phyloP scores from a whole-genome alignment of 23 tunicate genomes.

The Diplosoma virens region DNA sequence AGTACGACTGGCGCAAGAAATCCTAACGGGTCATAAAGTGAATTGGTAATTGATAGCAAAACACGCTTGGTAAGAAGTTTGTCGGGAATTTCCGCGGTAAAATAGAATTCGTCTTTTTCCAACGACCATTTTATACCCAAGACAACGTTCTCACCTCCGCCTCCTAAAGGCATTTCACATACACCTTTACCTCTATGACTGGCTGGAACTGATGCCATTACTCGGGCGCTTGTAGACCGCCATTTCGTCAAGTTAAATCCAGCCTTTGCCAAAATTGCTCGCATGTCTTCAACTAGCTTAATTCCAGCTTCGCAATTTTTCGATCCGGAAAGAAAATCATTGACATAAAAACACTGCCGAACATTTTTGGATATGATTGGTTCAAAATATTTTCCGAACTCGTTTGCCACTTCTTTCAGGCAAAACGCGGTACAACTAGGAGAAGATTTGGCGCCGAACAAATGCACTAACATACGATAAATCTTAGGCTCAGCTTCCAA shows the following conservation, averaged over 20 bases:
- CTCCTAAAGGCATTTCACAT: not conserved
- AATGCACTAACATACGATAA: slow-evolving; percentile 20
- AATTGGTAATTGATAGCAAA: slow-evolving; percentile 12
- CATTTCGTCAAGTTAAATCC: slow-evolving; percentile 34
- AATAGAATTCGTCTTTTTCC: not conserved
- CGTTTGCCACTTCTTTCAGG: not conserved
- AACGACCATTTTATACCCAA: slow-evolving; percentile 9
- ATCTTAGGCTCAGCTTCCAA: not conserved
- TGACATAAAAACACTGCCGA: slow-evolving; percentile 22
- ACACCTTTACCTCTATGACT: slow-evolving; percentile 24
- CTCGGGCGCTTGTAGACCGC: not conserved
- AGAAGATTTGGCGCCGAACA: slow-evolving; percentile 39
- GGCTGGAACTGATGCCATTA: not conserved
- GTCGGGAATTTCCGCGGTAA: not conserved
- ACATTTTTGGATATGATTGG: not conserved
- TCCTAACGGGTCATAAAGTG: slow-evolving; percentile 29
- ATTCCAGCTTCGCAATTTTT: not conserved
- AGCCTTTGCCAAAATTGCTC: not conserved
- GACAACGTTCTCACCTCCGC: not conserved
- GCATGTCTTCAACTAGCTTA: not conserved
- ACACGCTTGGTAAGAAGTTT: slow-evolving; percentile 30
- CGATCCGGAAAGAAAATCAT: slow-evolving; percentile 10
- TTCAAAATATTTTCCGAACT: not conserved
- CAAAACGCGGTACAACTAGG: slow-evolving; percentile 17
- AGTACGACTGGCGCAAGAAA: slow-evolving; percentile 28